Evolutionary conservation across 2,113 vertebrate species (phyloP), one percentile per base, ranked within the genome.

Genomic region (Ifrita kowaldi): DNA sequence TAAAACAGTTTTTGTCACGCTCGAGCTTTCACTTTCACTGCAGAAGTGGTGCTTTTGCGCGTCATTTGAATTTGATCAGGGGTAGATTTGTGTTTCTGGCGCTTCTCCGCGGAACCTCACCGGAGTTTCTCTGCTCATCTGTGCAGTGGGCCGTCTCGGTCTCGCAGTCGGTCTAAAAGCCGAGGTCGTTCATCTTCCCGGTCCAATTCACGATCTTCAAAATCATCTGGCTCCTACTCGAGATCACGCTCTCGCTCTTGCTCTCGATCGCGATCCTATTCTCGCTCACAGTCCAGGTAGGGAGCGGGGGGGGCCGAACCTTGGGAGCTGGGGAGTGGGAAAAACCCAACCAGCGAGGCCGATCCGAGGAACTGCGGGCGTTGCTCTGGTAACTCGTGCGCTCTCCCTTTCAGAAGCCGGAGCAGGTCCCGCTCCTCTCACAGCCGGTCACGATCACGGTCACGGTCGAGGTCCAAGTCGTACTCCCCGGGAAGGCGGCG

Each of bases 141-240:
- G 18, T 30, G 13, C 98, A 99, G 99, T 3, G 98, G 97, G 6
- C 98, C 98, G 1, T 98, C 98, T 1, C 95, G 98, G 9, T 99
- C 99, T 15, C 98, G 98, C 91, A 99, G 99, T 87, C 98, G 98
- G 2, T 99, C 99, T 7, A 99, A 97, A n/a, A 99, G 99, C 97
- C 98, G 99, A 32, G 99, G 99, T 3, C 98, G 98, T n/a, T 99
- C 99, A 0, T 99, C 99, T 1, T 99, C 99, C 6, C 98, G 98
- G 12, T 99, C 99, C 63, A 98, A 98, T 78, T 99, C 99, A 0
- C 97, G 98, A 42, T 99, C 99, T 33, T 99, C 99, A n/a, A 99
- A 99, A 84, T 99, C 99, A 0, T 99, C 99, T 0, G 98, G 98
- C 41, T 99, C 99, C 18, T 98, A 98, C 49, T 99, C 99, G 0